Base-by-base conservation (phyloP, 2,113 vertebrate species). In the Xiphophorus couchianus region DNA sequence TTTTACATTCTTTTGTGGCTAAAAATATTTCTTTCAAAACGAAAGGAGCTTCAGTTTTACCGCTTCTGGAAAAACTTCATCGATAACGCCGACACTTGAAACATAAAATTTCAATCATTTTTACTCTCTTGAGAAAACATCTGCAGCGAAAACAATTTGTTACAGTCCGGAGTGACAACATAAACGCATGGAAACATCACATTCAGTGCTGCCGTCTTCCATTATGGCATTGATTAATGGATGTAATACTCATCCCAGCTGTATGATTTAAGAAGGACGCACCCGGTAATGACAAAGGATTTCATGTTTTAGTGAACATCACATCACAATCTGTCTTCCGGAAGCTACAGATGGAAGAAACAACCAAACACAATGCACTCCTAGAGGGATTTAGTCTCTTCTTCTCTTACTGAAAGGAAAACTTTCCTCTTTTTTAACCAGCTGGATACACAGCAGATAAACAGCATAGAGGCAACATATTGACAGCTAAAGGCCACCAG, bases 321-420 rank as follows among this genome's bases (percentile, higher is more conserved):
- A 31, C 28, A 29, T 69, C 12, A 19, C 30, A 28, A 71, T 60
- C 63, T 72, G 60, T 30, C 44, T 62, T 29, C 5, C 42, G 42
- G 66, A 29, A 72, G 44, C 37, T 51, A 62, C 44, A 69, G 60
- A 73, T 74, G 67, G 62, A 77, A 76, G 66, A 75, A 77, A 82
- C 5, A 5, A 15, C 54, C 54, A 69, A 80, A 66, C 44, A 69
- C 14, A 35, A 62, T 51, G 78, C 0, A 27, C 69, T 68, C 69
- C 80, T 75, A 71, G 58, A 83, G 81, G 72, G 62, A 63, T 69
- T 76, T 72, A 27, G 74, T 80, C 74, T 70, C 74, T 76, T 78
- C 74, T 35, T 27, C 42, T 81, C 82, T 66, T 77, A 19, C 71
- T 67, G 37, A 77, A 75, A 77, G 71, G 64, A 39, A 0, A 11